These are phyloP conservation scores for Helostoma temminkii DNA, from an alignment of 2,797 vertebrate species.

Conservation along the genomic window DNA sequence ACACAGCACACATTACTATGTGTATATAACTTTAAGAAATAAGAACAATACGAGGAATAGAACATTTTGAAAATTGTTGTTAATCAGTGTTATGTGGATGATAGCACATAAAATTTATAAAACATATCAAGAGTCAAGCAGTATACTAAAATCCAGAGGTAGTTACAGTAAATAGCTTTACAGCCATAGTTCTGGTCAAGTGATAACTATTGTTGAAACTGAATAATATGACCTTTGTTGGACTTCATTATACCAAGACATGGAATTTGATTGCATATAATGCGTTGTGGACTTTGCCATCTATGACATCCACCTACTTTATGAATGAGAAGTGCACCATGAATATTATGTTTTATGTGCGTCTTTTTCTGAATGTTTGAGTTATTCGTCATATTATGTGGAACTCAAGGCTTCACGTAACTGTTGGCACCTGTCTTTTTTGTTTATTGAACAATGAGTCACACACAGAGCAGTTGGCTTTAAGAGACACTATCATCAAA, in stretches of 20 bases:
- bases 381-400: conserved; percentile 62
- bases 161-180: conserved; percentile 46
- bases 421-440: conserved; percentile 12
- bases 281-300: neutral
- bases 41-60: neutral
- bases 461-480: conserved; percentile 15
- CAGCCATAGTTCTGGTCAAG: conserved; percentile 48
- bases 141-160: conserved; percentile 30
- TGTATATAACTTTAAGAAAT: neutral
- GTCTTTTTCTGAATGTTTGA: conserved; percentile 23
- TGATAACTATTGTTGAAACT: conserved; percentile 51
- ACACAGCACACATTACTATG: neutral
- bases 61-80: neutral
- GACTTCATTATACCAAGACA: neutral
- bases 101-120: conserved; percentile 15
- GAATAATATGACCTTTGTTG: conserved; percentile 36
- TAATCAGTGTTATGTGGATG: neutral
- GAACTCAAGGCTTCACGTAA: conserved; percentile 66
- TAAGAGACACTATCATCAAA: conserved; percentile 32
- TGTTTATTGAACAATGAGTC: conserved; percentile 38
- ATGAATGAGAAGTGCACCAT: neutral
- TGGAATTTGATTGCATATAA: conserved; percentile 5
- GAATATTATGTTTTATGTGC: neutral
- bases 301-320: conserved; percentile 5
- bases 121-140: conserved; percentile 19